phyloP scores from a whole-genome alignment of 1,140 invertebrate species.

The Aphis craccivora region DNA sequence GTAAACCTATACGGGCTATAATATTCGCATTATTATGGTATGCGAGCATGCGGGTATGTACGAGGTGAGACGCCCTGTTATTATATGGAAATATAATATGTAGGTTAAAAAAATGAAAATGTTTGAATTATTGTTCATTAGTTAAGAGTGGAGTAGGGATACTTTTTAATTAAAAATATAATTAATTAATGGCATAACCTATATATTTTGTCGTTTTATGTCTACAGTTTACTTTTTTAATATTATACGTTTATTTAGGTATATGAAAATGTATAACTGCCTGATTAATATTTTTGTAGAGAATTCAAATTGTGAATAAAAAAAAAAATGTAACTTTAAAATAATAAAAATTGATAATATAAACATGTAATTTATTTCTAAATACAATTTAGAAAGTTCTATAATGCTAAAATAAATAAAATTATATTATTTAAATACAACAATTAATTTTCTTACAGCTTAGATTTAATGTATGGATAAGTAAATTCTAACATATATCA shows the following conservation, averaged over 20 bases:
- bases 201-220: neutral
- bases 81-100: neutral
- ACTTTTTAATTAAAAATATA: conserved; percentile 20
- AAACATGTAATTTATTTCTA: too few relatives aligned
- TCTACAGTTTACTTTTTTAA: neutral
- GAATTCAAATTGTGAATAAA: neutral
- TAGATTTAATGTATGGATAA: neutral
- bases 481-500: neutral
- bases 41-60: neutral
- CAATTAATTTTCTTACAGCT: neutral
- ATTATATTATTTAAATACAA: neutral
- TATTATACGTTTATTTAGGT: neutral
- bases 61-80: neutral
- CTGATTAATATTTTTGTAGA: neutral
- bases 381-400: neutral
- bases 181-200: neutral
- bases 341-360: neutral
- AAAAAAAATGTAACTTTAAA: neutral
- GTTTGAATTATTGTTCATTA: neutral
- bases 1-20: too few relatives aligned
- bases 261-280: neutral
- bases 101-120: neutral
- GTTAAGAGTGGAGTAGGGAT: neutral
- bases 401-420: neutral
- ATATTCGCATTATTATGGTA: neutral